These are phyloP conservation scores for Notodromas monacha DNA, from an alignment of 2,888 invertebrate species.

Conservation along the genomic window DNA sequence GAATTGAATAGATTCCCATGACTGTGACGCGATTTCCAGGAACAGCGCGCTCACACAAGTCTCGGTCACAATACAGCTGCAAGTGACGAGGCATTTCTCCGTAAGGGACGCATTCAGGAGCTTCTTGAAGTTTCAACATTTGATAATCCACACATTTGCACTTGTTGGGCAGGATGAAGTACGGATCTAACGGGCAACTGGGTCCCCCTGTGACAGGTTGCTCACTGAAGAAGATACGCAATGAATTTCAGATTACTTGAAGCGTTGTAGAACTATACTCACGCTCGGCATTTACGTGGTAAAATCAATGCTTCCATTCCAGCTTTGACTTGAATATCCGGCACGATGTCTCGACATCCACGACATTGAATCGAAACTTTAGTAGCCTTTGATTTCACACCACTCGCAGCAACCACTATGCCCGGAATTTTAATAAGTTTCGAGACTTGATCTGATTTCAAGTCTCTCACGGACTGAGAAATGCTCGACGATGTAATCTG, in stretches of 20 bases:
- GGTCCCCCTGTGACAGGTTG: constrained; percentile 67
- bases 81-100: constrained; percentile 93
- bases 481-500: constrained; percentile 37
- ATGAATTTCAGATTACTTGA: too few relatives aligned
- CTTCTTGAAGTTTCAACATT: constrained; percentile 80
- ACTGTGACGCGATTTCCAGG: constrained; percentile 81
- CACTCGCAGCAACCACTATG: constrained; percentile 70
- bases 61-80: constrained; percentile 69
- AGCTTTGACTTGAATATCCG: constrained; percentile 62
- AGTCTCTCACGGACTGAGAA: too few relatives aligned
- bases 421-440: constrained; percentile 76
- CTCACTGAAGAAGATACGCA: constrained; percentile 28
- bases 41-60: constrained; percentile 68
- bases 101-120: constrained; percentile 71
- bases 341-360: constrained; percentile 56
- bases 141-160: constrained; percentile 93
- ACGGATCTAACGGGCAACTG: constrained; percentile 85
- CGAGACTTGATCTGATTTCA: constrained; percentile 64
- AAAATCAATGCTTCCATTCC: constrained; percentile 82
- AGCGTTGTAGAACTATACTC: constrained; percentile 16
- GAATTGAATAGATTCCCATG: constrained; percentile 74
- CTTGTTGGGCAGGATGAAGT: constrained; percentile 88
- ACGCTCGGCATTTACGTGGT: constrained; percentile 76
- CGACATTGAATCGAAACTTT: constrained; percentile 81
- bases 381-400: constrained; percentile 77